Evolutionary conservation across 2,113 vertebrate genomes (phyloP).

Genomic region (Neofelis nebulosa): DNA sequence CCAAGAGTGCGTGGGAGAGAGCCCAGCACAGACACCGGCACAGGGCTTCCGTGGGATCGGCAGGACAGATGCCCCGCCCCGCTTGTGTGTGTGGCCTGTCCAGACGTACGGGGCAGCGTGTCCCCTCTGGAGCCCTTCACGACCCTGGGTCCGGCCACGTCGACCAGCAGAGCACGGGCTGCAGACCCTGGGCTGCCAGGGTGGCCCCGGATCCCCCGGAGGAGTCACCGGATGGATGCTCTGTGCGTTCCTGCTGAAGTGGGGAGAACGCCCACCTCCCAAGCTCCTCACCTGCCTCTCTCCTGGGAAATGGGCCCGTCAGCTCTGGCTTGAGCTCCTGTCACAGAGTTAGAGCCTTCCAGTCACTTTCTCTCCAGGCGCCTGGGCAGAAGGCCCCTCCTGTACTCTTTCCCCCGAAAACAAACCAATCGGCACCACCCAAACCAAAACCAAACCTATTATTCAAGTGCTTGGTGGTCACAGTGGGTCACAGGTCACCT

Average conservation of each 20-base stretch:
- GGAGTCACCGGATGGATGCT: neutral
- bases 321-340: neutral
- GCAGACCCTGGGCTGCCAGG: neutral
- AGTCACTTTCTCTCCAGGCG: neutral
- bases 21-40: neutral
- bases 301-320: neutral
- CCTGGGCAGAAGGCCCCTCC: neutral
- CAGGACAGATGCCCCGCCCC: too few relatives aligned
- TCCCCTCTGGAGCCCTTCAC: neutral
- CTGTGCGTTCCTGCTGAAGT: neutral
- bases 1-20: neutral
- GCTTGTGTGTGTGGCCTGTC: too few relatives aligned
- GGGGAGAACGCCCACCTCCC: neutral
- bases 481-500: rapidly evolving
- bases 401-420: neutral
- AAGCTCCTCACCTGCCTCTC: neutral
- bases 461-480: neutral
- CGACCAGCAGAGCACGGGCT: too few relatives aligned
- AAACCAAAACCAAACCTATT: neutral
- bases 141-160: rapidly evolving
- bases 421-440: neutral
- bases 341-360: neutral
- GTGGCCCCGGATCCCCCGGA: neutral
- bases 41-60: too few relatives aligned
- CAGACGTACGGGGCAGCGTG: neutral